Evolutionary conservation across 1,140 invertebrate species (phyloP).

Genomic region (Bombus polaris): DNA sequence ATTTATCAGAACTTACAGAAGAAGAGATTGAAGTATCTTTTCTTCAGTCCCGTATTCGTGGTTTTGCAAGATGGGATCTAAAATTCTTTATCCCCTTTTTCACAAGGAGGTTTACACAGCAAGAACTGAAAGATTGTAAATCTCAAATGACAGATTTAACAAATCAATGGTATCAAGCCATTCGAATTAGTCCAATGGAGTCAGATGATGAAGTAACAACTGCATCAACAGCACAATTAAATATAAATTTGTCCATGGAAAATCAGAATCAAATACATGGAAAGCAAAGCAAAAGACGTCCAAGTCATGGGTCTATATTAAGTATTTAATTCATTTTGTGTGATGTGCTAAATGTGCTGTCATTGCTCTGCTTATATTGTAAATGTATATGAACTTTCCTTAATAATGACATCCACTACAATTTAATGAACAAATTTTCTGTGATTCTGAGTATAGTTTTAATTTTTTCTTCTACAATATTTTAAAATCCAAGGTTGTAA

Average conservation of each 20-base stretch:
- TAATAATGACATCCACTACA: slow-evolving; percentile 2
- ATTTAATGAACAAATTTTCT: slow-evolving; percentile 24
- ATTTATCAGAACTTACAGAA: slow-evolving; percentile 97
- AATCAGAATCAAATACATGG: slow-evolving; percentile 59
- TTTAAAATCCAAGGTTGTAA: slow-evolving; percentile 1
- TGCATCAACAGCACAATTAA: slow-evolving; percentile 76
- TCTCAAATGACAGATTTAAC: slow-evolving; percentile 98
- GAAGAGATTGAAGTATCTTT: slow-evolving; percentile 94
- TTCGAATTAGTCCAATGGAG: slow-evolving; percentile 91
- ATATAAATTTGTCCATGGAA: slow-evolving; percentile 64
- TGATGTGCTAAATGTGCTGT: slow-evolving; percentile 50
- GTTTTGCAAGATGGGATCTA: slow-evolving; percentile 95
- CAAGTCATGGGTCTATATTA: slow-evolving; percentile 80
- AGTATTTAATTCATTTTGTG: slow-evolving; percentile 74
- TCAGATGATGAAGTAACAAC: slow-evolving; percentile 85
- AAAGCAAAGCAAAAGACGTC: slow-evolving; percentile 73
- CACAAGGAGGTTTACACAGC: slow-evolving; percentile 95
- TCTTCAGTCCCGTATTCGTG: slow-evolving; percentile 87
- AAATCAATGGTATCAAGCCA: slow-evolving; percentile 98
- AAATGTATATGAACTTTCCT: slow-evolving; percentile 43
- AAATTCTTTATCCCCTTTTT: slow-evolving; percentile 98
- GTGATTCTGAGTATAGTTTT: slow-evolving; percentile 17
- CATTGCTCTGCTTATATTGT: slow-evolving; percentile 37
- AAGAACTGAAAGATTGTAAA: slow-evolving; percentile 97
- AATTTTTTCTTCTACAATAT: slow-evolving; percentile 28